These are phyloP conservation scores for Callithrix jacchus DNA, from an alignment of 2,113 vertebrate species.

Conservation along the genomic window DNA sequence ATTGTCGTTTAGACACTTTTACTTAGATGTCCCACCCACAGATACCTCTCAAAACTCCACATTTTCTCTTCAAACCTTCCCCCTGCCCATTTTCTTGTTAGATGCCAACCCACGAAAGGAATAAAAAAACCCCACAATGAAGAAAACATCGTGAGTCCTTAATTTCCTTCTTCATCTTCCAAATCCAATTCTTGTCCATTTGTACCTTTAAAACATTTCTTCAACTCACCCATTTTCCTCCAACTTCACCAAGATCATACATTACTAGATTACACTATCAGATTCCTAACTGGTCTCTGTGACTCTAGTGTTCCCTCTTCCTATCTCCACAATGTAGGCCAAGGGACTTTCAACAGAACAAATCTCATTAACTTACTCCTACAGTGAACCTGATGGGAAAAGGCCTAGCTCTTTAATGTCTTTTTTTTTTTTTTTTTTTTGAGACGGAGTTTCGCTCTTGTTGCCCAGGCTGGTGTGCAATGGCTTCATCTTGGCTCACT, in stretches of 20 bases:
- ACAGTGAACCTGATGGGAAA: background rate
- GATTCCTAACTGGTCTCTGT: constrained; percentile 29
- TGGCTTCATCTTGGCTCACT: too few species aligned
- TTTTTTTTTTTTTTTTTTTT: too few species aligned
- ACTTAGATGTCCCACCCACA: background rate
- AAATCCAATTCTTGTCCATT: constrained; percentile 25
- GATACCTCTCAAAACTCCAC: background rate
- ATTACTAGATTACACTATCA: background rate
- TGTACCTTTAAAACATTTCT: constrained; percentile 39
- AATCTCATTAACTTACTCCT: background rate
- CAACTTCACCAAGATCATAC: constrained; percentile 9
- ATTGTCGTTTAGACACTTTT: background rate
- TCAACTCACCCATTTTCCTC: background rate
- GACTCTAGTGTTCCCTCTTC: background rate
- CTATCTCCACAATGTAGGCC: background rate
- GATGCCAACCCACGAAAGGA: background rate
- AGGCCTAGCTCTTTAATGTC: background rate
- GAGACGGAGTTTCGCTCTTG: too few species aligned
- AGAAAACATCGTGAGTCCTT: background rate
- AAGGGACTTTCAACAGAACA: constrained; percentile 11
- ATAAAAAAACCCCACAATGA: background rate
- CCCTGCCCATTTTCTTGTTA: background rate
- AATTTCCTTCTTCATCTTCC: background rate
- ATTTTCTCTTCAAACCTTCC: background rate
- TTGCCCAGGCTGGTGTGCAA: too few species aligned